A percentile compares a stretch with the other conserved stretches of the same genome.
Evolutionary conservation across 2,797 vertebrate species (phyloP).

Genomic region (Lacerta agilis): DNA sequence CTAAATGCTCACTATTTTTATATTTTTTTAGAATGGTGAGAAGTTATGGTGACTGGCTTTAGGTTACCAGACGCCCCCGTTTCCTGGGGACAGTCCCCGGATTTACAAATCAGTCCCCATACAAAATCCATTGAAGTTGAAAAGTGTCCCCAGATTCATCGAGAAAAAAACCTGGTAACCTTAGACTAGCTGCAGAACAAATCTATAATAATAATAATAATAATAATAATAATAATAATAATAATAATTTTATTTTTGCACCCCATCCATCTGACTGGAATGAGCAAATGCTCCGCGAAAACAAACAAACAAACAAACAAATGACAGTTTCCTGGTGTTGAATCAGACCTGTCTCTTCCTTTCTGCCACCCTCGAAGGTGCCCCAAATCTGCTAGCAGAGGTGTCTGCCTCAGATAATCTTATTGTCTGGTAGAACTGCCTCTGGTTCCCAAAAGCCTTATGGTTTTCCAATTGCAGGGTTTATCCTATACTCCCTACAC

Average conservation of each 20-base stretch:
- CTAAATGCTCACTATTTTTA: rapidly evolving
- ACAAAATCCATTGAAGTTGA: no score
- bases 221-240: no score
- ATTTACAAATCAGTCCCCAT: no score
- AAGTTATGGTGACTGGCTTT: background rate
- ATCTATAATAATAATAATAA: no score
- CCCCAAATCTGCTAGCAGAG: background rate
- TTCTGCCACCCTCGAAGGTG: background rate
- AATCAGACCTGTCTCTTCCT: no score
- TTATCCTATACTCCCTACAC: background rate
- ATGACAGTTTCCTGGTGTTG: background rate
- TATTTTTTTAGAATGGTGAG: background rate
- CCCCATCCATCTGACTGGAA: background rate
- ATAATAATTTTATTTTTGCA: no score
- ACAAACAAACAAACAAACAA: background rate
- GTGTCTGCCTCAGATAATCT: background rate
- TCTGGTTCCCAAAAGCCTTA: background rate
- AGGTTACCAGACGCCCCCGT: no score
- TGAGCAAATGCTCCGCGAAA: no score
- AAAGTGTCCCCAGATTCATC: no score
- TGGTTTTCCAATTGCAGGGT: no score
- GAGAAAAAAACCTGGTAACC: no score
- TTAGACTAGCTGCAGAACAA: background rate
- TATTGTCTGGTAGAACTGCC: background rate
- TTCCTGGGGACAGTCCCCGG: no score